Evolutionary conservation across 92 coral and sea anemone species (phyloP).

Genomic region (Phymanthus crucifer): DNA sequence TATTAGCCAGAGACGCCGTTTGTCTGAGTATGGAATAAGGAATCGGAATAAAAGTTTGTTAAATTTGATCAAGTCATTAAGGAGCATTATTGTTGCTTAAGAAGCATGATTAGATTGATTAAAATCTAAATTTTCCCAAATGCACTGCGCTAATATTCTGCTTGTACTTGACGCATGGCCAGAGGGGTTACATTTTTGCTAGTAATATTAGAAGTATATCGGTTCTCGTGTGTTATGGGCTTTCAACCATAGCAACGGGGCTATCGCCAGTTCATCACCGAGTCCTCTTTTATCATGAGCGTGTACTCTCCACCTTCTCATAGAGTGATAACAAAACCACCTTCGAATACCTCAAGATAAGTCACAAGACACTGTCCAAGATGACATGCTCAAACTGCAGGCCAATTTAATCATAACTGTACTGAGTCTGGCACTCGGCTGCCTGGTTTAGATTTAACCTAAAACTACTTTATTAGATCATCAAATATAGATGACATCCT

Average conservation of each 20-base stretch:
- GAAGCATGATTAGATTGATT: conserved; percentile 25
- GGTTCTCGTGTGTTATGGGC: conserved; percentile 24
- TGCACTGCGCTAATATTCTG: conserved; percentile 4
- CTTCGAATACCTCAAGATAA: conserved; percentile 30
- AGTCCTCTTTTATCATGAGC: conserved; percentile 28
- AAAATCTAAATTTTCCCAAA: conserved; percentile 19
- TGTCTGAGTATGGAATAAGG: conserved; percentile 65
- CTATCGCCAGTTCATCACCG: conserved; percentile 28
- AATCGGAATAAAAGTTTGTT: conserved; percentile 34
- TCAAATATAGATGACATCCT: conserved; percentile 19
- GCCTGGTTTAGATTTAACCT: conserved; percentile 17
- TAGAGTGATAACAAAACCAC: conserved; percentile 36
- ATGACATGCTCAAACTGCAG: not conserved
- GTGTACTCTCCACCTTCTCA: conserved; percentile 36
- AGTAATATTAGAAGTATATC: conserved; percentile 20
- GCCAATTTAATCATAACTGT: conserved; percentile 18
- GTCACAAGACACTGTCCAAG: not conserved
- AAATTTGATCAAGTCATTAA: conserved; percentile 43
- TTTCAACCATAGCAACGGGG: conserved; percentile 3
- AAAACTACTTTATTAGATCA: conserved; percentile 18
- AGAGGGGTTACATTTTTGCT: conserved; percentile 19
- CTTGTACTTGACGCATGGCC: conserved; percentile 12
- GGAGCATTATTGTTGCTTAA: conserved; percentile 11
- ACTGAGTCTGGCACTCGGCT: too few species aligned
- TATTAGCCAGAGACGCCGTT: conserved; percentile 74